Conservation (phyloP, 1,140 invertebrate genomes). For the Drosophila azteca region DNA sequence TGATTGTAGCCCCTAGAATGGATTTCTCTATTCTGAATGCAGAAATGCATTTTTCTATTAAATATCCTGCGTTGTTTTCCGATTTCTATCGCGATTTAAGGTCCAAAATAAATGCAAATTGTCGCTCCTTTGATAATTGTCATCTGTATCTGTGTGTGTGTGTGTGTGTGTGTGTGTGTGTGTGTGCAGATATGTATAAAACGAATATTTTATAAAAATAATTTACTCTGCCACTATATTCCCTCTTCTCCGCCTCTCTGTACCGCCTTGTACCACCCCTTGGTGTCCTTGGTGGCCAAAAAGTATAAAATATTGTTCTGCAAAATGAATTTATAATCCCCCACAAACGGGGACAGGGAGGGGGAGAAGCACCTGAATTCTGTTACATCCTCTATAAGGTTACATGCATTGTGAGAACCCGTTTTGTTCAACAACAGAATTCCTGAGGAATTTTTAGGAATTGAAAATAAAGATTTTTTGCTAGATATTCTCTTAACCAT, state of each 20-base stretch:
- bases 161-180: neutral
- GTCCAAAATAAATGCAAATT: slow-evolving; percentile 11
- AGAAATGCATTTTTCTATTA: too few species aligned
- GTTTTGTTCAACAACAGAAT: too few species aligned
- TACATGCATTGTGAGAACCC: too few species aligned
- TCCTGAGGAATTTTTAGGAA: neutral
- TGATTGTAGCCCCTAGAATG: too few species aligned
- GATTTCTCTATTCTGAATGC: too few species aligned
- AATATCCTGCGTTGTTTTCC: neutral
- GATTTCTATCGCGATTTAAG: neutral
- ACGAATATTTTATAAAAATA: slow-evolving; percentile 44
- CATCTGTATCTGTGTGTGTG: neutral
- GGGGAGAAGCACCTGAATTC: neutral
- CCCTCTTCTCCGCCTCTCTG: too few species aligned
- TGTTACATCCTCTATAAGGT: neutral
- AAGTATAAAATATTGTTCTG: slow-evolving; percentile 55
- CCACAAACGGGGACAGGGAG: slow-evolving; percentile 44
- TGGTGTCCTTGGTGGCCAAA: slow-evolving; percentile 8
- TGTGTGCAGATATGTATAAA: slow-evolving; percentile 21
- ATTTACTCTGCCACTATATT: slow-evolving; percentile 22
- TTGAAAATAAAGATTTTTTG: neutral
- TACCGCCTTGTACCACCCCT: neutral
- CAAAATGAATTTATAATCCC: slow-evolving; percentile 77
- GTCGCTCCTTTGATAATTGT: slow-evolving; percentile 31
- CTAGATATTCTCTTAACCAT: too few species aligned